Evolutionary conservation across 2,113 vertebrate genomes (phyloP), one percentile per base, ranked within the genome.

Genomic region (Azemiops feae): DNA sequence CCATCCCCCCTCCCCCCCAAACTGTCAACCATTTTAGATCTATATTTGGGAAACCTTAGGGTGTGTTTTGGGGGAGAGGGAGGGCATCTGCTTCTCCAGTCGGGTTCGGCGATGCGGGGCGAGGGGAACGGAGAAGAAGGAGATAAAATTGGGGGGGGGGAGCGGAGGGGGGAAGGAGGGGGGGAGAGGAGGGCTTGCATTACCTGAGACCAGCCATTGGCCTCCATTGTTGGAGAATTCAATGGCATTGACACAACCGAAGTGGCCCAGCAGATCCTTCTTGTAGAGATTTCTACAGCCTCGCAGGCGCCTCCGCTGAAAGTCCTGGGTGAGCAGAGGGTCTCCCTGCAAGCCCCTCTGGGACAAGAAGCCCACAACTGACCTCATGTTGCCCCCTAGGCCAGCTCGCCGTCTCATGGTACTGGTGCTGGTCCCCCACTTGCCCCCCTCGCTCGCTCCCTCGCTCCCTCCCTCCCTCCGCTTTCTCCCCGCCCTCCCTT

Each of bases 161-260:
- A 92, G 93, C 93, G 92, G 90, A 94, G 64, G 91, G 92, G 88
- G 52, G 11, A 47, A 53, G 53, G n/a, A 89, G 92, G 58, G 85
- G 86, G 88, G 93, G 93, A 93, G 92, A 94, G 93, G 94, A 39
- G 69, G 69, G 34, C 16, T 95, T 94, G 93, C 60, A 98, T 98
- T 98, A 99, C 99, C 99, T 96, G 99, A 99, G 97, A 99, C 99
- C 96, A 99, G 98, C 98, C 99, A 99, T 97, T 99, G 98, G 87
- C 99, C 99, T 96, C 99, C 99, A 98, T 98, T 98, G 98, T 99
- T 99, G 98, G 99, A 99, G 97, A 99, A 99, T 98, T 99, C 99
- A 95, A 99, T 99, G 97, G 99, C 99, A 98, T 99, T 99, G 98
- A 99, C 99, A 97, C 99, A 99, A 96, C 99, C 99, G 97, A 99